These are phyloP conservation scores for Clistopyga incitator DNA, from an alignment of 2,888 invertebrate genomes.

Conservation along the genomic window DNA sequence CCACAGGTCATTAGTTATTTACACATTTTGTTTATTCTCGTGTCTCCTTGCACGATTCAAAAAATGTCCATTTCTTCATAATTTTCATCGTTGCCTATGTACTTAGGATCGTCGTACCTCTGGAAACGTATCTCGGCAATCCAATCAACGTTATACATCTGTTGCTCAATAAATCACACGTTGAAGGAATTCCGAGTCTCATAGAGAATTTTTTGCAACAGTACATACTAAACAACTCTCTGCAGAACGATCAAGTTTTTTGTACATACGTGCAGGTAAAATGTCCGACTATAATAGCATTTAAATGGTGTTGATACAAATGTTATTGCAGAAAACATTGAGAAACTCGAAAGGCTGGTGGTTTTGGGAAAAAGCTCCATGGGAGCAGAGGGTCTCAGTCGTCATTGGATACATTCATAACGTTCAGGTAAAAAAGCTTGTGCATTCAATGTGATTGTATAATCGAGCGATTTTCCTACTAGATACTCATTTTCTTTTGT, in stretches of 20 bases:
- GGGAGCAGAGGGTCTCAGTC: conserved; percentile 79
- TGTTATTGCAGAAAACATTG: conserved; percentile 72
- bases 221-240: conserved; percentile 82
- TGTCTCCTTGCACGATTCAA: conserved; percentile 2
- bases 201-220: conserved; percentile 81
- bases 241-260: conserved; percentile 84
- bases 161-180: conserved; percentile 74
- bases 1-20: conserved; percentile 73
- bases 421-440: conserved; percentile 73
- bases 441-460: not conserved
- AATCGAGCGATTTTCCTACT: not conserved
- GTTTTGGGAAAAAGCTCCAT: conserved; percentile 80
- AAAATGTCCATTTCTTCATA: not conserved
- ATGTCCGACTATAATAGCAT: not conserved
- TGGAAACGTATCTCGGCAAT: conserved; percentile 74
- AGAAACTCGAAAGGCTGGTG: conserved; percentile 79
- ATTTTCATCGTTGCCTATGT: not conserved
- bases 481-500: not conserved
- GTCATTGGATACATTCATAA: conserved; percentile 78
- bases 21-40: not conserved
- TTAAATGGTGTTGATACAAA: not conserved
- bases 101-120: conserved; percentile 73
- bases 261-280: conserved; percentile 83
- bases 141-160: conserved; percentile 75
- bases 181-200: conserved; percentile 79